phyloP scores from a whole-genome alignment of 2,888 invertebrate genomes.

The Lottia gigantea region DNA sequence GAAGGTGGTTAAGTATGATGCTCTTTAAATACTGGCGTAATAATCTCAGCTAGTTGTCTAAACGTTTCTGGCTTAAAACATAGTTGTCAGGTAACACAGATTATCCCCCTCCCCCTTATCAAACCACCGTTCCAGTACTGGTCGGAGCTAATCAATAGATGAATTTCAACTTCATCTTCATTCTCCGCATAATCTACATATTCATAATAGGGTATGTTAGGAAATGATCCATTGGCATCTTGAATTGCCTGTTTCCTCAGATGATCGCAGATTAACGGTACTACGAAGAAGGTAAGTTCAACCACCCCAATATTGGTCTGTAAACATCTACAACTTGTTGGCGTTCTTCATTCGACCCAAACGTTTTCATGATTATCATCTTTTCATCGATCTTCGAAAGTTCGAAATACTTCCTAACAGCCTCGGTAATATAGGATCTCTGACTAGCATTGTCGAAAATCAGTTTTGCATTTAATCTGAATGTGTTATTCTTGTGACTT shows the following conservation, averaged over 20 bases:
- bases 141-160: too few species aligned
- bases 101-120: too few species aligned
- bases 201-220: not conserved
- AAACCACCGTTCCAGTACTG: too few species aligned
- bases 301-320: not conserved
- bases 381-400: too few species aligned
- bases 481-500: too few species aligned
- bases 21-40: not conserved
- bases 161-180: not conserved
- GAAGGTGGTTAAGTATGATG: not conserved
- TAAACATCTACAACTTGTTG: not conserved
- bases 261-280: not conserved
- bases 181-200: not conserved
- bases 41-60: not conserved
- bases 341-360: too few species aligned
- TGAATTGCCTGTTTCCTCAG: not conserved
- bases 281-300: not conserved
- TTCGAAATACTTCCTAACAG: too few species aligned
- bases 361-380: too few species aligned
- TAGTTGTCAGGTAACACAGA: not conserved
- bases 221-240: not conserved
- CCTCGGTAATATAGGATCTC: too few species aligned
- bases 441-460: too few species aligned
- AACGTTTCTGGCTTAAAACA: not conserved
- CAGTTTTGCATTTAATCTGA: too few species aligned